Evolutionary conservation across 2,113 vertebrate genomes (phyloP).

Genomic region (Phoxinus phoxinus): DNA sequence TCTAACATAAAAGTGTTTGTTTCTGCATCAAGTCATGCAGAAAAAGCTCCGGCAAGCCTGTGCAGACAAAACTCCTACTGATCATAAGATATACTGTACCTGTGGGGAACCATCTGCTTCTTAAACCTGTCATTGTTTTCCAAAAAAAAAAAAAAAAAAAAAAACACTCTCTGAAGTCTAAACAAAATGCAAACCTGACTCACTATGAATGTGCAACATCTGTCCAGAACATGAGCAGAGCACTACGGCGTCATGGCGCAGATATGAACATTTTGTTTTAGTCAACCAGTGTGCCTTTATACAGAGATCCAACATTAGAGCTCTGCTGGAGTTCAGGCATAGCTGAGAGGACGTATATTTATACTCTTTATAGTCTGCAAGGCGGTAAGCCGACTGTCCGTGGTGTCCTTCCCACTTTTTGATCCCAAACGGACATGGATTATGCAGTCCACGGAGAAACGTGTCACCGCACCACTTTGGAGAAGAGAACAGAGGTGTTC

Average conservation of each 20-base stretch:
- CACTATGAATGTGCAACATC: conserved; percentile 22
- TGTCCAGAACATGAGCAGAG: conserved; percentile 28
- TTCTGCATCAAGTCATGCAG: background rate
- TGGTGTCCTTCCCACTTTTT: conserved; percentile 53
- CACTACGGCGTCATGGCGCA: background rate
- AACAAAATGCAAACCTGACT: conserved; percentile 25
- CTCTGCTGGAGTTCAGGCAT: background rate
- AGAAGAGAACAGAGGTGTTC: conserved; percentile 17
- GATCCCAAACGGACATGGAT: conserved; percentile 31
- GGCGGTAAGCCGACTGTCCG: conserved; percentile 53
- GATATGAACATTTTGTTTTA: background rate
- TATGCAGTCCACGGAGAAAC: conserved; percentile 26
- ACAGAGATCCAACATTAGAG: conserved; percentile 20
- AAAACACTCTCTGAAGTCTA: conserved; percentile 34
- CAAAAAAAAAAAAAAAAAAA: background rate
- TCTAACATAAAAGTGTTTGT: background rate
- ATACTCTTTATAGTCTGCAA: conserved; percentile 65
- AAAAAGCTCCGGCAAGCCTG: conserved; percentile 19
- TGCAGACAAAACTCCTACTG: background rate
- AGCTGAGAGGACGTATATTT: conserved; percentile 44
- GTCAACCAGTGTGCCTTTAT: conserved; percentile 16
- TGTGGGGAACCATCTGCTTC: conserved; percentile 43
- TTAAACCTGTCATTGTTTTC: conserved; percentile 46
- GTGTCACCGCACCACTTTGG: conserved; percentile 22
- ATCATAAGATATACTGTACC: conserved; percentile 5